These are phyloP conservation scores for Peromyscus polionotus DNA, from an alignment of 2,113 vertebrate species.

Conservation along the genomic window DNA sequence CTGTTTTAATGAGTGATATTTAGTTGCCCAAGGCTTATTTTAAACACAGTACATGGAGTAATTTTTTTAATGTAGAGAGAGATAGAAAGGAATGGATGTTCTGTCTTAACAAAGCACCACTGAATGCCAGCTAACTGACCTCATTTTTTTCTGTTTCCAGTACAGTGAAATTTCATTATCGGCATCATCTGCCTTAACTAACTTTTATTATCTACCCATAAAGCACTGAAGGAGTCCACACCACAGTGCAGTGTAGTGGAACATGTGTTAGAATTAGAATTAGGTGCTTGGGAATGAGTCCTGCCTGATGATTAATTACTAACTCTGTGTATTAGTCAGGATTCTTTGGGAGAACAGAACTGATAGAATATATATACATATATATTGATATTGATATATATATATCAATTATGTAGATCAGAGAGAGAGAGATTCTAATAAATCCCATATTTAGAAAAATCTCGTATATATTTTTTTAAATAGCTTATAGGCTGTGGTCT, in stretches of 20 bases:
- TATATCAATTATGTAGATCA: no score
- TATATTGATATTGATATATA: neutral
- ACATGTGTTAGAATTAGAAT: conserved; percentile 64
- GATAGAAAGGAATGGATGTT: conserved; percentile 59
- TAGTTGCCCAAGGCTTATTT: conserved; percentile 76
- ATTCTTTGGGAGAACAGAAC: neutral
- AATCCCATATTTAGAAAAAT: no score
- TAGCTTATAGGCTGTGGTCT: neutral
- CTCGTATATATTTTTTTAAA: no score
- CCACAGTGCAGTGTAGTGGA: conserved; percentile 12
- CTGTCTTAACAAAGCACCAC: conserved; percentile 61
- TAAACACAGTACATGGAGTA: conserved; percentile 45
- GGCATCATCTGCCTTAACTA: conserved; percentile 70
- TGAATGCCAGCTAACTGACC: conserved; percentile 73
- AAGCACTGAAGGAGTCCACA: conserved; percentile 48
- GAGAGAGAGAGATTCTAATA: no score
- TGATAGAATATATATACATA: neutral
- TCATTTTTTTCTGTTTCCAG: conserved; percentile 73
- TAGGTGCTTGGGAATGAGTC: conserved; percentile 20
- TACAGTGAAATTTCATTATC: conserved; percentile 77
- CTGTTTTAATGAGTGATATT: conserved; percentile 82
- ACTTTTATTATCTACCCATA: conserved; percentile 71
- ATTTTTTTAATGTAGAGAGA: conserved; percentile 39
- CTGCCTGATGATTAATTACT: neutral
- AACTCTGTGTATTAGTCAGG: neutral